Evolutionary conservation across 2,113 vertebrate species (phyloP).

Genomic region (Calypte anna): DNA sequence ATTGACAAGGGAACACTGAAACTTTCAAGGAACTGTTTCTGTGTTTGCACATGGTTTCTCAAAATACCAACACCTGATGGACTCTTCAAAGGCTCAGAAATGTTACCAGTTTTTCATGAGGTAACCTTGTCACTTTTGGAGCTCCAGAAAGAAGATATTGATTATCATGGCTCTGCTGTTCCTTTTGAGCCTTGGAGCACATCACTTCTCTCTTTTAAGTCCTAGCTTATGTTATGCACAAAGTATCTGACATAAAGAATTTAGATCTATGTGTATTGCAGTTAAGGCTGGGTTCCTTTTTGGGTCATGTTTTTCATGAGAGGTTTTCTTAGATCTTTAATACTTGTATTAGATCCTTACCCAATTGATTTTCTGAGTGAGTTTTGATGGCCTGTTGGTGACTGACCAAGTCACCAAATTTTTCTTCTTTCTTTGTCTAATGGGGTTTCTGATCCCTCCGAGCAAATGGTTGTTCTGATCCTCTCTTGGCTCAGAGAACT

Average conservation of each 20-base stretch:
- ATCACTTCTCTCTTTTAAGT: neutral
- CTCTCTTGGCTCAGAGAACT: neutral
- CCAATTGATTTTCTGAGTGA: neutral
- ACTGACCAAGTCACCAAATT: neutral
- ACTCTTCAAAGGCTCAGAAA: neutral
- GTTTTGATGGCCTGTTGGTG: neutral
- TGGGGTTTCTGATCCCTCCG: neutral
- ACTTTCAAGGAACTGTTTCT: neutral
- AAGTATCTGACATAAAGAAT: neutral
- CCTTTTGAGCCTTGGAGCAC: neutral
- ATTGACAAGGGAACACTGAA: accelerated
- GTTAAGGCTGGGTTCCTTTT: neutral
- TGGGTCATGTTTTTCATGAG: neutral
- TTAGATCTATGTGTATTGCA: neutral
- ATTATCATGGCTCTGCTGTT: neutral
- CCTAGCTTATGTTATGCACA: neutral
- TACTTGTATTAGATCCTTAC: neutral
- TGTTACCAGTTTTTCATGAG: neutral
- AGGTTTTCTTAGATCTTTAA: neutral
- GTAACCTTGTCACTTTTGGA: neutral
- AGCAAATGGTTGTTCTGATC: neutral
- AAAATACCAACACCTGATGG: neutral
- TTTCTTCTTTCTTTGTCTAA: neutral
- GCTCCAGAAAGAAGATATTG: neutral
- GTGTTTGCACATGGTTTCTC: neutral